A percentile compares a stretch with the other conserved stretches of the same genome.
Evolutionary conservation across 2,113 vertebrate species (phyloP).

Genomic region (Mobula birostris): DNA sequence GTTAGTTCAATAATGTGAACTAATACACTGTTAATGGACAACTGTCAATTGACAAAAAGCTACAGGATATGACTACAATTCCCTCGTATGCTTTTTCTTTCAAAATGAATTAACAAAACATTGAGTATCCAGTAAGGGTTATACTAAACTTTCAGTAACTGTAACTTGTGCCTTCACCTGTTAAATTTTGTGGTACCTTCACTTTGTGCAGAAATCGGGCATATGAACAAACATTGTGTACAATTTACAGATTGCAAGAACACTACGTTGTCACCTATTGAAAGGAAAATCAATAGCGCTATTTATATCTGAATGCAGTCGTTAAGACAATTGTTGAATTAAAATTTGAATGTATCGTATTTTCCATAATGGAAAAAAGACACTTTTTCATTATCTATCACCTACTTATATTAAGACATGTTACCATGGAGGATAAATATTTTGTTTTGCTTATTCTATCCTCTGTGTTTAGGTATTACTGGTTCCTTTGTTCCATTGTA

Average conservation of each 20-base stretch:
- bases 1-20: background rate
- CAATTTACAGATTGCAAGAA: background rate
- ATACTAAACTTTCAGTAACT: background rate
- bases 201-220: too few species aligned
- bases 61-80: background rate
- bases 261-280: background rate
- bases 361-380: conserved; percentile 12
- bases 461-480: background rate
- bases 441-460: background rate
- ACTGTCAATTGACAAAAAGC: background rate
- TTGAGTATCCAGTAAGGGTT: background rate
- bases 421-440: background rate
- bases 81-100: background rate
- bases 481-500: background rate
- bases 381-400: background rate
- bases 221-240: too few species aligned
- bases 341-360: background rate
- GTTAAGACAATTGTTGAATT: background rate
- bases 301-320: too few species aligned
- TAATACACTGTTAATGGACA: background rate
- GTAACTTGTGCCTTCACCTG: too few species aligned
- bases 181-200: too few species aligned
- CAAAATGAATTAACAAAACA: background rate
- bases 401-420: background rate
- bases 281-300: background rate